Evolutionary conservation across 2,888 invertebrate species (phyloP), one percentile per base, ranked within the genome.

Genomic region (Habrosyne pyritoides): DNA sequence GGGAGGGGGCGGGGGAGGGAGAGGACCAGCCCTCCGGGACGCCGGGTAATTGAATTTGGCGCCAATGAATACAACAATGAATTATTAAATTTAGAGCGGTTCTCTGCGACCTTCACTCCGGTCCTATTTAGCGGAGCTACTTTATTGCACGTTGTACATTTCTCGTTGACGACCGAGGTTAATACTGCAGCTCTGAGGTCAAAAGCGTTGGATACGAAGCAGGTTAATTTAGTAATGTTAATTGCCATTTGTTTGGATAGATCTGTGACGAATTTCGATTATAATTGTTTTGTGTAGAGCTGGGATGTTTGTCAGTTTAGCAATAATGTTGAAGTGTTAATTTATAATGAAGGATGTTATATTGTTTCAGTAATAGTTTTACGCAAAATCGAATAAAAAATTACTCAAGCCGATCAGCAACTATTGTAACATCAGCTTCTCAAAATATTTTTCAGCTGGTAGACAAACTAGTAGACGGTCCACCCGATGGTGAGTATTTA

Each of bases 41-140:
- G 61, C 60, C 73, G 70, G 75, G 87, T 90, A 91, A 91, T 91
- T 90, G 88, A 91, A 90, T 89, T 90, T 85, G 86, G 82, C 79
- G 83, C 85, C 89, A 87, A 89, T 89, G 89, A 90, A 89, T 89
- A 87, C 86, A 75, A 87, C 88, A 89, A 86, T 89, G 88, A 89
- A 90, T 89, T 90, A 89, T 90, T 89, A 89, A 89, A 89, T 87
- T 87, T 86, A 75, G 80, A 81, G 70, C 84, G 77, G 72, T 76
- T 69, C 69, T 67, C 67, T 66, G 64, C 53, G 54, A 65, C 42
- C 28, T 22, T 30, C 21, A 53, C 30, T 26, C 6, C 26, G 14
- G n/a, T 10, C 7, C n/a, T 22, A 47, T 33, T 33, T n/a, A 36
- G 8, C 50, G 46, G 21, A 22, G 21, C 36, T 50, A 18, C 21